Evolutionary conservation across 2,888 invertebrate genomes (phyloP).

Genomic region (Eilema griseolum): DNA sequence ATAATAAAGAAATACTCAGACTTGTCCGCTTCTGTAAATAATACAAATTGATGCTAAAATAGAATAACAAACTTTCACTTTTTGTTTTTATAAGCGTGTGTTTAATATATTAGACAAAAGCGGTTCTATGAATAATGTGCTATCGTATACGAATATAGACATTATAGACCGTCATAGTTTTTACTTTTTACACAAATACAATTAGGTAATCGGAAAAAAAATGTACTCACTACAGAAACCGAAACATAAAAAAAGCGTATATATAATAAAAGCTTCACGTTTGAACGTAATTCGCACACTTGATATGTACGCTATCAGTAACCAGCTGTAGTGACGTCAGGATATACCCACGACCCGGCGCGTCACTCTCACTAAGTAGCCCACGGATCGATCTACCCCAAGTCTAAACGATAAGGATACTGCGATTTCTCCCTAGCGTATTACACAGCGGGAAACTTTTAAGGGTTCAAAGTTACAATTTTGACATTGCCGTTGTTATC

Average conservation of each 20-base stretch:
- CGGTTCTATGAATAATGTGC: constrained; percentile 61
- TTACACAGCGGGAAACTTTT: constrained; percentile 44
- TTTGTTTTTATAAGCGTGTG: constrained; percentile 54
- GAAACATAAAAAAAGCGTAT: constrained; percentile 27
- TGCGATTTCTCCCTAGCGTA: constrained; percentile 37
- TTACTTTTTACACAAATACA: neutral
- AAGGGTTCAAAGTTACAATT: constrained; percentile 14
- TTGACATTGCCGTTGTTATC: constrained; percentile 8
- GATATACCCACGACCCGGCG: constrained; percentile 61
- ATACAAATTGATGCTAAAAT: constrained; percentile 53
- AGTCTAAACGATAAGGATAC: constrained; percentile 51
- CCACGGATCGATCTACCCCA: constrained; percentile 48
- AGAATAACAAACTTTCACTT: constrained; percentile 66
- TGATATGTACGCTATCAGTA: constrained; percentile 66
- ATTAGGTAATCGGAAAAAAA: neutral
- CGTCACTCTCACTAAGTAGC: constrained; percentile 66
- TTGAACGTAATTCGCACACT: constrained; percentile 29
- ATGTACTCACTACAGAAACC: constrained; percentile 15
- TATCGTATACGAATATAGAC: constrained; percentile 37
- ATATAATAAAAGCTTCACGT: constrained; percentile 13
- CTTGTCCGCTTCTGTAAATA: constrained; percentile 38
- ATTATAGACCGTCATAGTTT: constrained; percentile 26
- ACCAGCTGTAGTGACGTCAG: constrained; percentile 79
- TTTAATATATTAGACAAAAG: constrained; percentile 61
- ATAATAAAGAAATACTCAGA: constrained; percentile 29